Conservation (phyloP, 2,797 vertebrate species). For the Chaetophractus vellerosus region DNA sequence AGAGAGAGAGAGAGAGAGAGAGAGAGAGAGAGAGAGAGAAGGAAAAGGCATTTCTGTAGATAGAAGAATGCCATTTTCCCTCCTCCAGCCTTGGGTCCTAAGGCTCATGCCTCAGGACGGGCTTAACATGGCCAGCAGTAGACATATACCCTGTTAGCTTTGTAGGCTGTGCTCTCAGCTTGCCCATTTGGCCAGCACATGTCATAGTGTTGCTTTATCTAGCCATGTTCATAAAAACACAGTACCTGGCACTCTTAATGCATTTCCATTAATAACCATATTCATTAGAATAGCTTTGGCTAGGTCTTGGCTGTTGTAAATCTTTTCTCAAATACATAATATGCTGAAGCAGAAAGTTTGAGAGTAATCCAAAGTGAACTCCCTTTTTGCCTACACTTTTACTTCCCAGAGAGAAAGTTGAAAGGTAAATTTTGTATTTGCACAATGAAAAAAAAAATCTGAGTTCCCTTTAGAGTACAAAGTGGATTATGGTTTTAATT, state of each 20-base stretch:
- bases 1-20: too few species aligned
- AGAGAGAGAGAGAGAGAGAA: too few species aligned
- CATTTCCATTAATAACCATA: background rate
- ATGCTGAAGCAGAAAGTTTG: constrained; percentile 44
- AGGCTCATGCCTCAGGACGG: constrained; percentile 45
- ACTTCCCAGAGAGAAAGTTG: background rate
- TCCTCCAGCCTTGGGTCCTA: constrained; percentile 79
- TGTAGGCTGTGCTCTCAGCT: constrained; percentile 58
- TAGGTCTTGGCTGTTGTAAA: background rate
- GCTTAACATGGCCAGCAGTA: constrained; percentile 59
- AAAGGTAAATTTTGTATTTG: background rate
- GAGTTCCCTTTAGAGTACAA: constrained; percentile 36
- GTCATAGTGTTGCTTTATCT: constrained; percentile 17
- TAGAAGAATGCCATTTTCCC: constrained; percentile 66
- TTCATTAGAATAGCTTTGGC: too few species aligned
- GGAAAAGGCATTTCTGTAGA: constrained; percentile 81
- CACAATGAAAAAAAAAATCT: background rate
- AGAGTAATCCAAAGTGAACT: background rate
- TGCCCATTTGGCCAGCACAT: constrained; percentile 71
- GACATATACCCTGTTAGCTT: constrained; percentile 69
- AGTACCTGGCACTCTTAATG: background rate
- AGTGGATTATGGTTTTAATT: constrained; percentile 63
- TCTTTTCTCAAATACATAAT: constrained; percentile 48
- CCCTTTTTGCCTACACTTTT: background rate
- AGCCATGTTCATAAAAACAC: background rate